Evolutionary conservation across 1,140 invertebrate species (phyloP), one percentile per base, ranked within the genome.

Genomic region (Musca domestica): DNA sequence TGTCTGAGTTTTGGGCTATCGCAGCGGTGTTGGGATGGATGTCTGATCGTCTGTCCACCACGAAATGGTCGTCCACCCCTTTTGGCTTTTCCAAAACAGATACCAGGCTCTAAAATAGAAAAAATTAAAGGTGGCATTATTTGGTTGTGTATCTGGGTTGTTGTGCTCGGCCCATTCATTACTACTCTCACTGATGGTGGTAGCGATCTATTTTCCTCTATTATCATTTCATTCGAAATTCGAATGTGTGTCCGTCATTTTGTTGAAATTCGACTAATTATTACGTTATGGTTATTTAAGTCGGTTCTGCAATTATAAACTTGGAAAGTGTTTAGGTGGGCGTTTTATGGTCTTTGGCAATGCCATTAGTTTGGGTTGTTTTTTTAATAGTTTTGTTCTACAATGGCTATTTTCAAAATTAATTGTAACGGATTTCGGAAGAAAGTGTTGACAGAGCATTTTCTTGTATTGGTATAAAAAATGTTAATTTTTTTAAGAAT

Each of bases 51-150:
- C 3, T 30, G 34, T 41, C 34, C 27, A 30, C 3, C 9, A n/a
- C 9, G 27, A 30, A 30, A 41, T 41, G 34, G 34, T 5, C 27
- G 34, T 41, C 34, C 34, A 41, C 34, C 34, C n/a, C 19, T 23
- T 61, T 41, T n/a, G n/a, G n/a, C n/a, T 61, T 61, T 61, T 34
- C 20, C 25, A 19, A 22, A 61, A 23, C 27, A 27, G 56, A 58
- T 58, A 58, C 23, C 30, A 23, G n/a, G 4, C 34, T 2, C 10
- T 41, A 30, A 30, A 30, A 30, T n/a, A n/a, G n/a, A n/a, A n/a
- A n/a, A 3, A 30, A 30, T 30, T 4, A 30, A 30, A 41, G 34
- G 34, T 41, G 34, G 9, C 9, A 30, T 30, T 30, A 30, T 30
- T 30, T 30, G n/a, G n/a, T n/a, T 30, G 34, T 41, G 34, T 41